A percentile compares a stretch with the other conserved stretches of the same genome.
These are phyloP conservation scores for Oryzias dopingdopingensis DNA, from an alignment of 2,797 vertebrate species.

Conservation along the genomic window DNA sequence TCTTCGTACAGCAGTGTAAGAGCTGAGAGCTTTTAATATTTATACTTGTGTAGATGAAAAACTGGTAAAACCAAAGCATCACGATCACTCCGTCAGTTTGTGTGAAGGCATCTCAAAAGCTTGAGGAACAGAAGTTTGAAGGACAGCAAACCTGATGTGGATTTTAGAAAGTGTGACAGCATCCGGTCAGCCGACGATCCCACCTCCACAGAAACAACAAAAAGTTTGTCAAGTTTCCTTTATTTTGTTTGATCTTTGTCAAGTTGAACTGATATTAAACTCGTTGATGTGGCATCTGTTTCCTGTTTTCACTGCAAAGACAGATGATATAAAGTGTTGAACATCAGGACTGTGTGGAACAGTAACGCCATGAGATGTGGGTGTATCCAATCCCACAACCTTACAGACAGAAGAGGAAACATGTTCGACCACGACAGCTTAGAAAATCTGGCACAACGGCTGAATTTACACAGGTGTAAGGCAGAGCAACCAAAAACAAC, in stretches of 20 bases:
- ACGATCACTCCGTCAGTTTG: no score
- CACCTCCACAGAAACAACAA: constrained; percentile 18
- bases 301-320: background rate
- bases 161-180: no score
- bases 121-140: no score
- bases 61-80: no score
- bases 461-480: constrained; percentile 22
- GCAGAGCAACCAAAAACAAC: no score
- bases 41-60: no score
- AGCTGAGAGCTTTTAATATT: no score
- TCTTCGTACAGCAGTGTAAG: no score
- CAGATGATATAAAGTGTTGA: background rate
- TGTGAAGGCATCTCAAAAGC: no score
- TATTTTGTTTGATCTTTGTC: constrained; percentile 61
- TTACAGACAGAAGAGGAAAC: constrained; percentile 31
- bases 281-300: constrained; percentile 10
- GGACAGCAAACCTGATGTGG: no score
- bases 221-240: constrained; percentile 57
- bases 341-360: background rate
- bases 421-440: background rate
- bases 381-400: constrained; percentile 19
- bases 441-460: constrained; percentile 14
- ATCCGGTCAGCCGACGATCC: background rate
- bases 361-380: constrained; percentile 9
- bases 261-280: constrained; percentile 65